Conservation (phyloP, 2,797 vertebrate genomes). For the Buceros bicornis region DNA sequence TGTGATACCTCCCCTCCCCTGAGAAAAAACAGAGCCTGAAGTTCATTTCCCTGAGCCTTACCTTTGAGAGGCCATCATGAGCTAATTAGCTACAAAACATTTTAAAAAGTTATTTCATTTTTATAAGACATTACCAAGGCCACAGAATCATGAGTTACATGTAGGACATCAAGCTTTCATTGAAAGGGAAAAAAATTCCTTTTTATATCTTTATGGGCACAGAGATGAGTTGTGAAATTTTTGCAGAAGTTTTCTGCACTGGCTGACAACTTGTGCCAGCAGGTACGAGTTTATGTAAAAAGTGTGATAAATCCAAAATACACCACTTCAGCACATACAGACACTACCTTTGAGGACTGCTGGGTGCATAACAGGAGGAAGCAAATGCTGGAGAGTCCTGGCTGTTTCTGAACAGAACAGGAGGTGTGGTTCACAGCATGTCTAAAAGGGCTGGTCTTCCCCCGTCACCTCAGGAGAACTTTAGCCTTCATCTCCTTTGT, state of each 20-base stretch:
- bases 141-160: not conserved
- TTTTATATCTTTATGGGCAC: not conserved
- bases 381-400: not conserved
- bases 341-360: not conserved
- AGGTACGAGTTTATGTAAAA: not conserved
- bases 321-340: not conserved
- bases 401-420: not conserved
- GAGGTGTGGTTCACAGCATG: not conserved
- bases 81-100: not conserved
- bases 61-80: not conserved
- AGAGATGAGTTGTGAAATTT: not conserved
- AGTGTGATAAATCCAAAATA: not conserved
- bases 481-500: not conserved
- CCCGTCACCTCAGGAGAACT: not conserved
- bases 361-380: not conserved
- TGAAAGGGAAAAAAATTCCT: not conserved
- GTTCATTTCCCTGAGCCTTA: not conserved
- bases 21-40: not conserved
- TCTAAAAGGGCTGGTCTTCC: not conserved
- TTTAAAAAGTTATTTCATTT: not conserved
- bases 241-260: not conserved
- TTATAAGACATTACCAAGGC: not conserved
- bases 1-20: not conserved
- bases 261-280: not conserved
- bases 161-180: not conserved